phyloP scores from a whole-genome alignment of 2,888 invertebrate species.

The Metalampra italica region DNA sequence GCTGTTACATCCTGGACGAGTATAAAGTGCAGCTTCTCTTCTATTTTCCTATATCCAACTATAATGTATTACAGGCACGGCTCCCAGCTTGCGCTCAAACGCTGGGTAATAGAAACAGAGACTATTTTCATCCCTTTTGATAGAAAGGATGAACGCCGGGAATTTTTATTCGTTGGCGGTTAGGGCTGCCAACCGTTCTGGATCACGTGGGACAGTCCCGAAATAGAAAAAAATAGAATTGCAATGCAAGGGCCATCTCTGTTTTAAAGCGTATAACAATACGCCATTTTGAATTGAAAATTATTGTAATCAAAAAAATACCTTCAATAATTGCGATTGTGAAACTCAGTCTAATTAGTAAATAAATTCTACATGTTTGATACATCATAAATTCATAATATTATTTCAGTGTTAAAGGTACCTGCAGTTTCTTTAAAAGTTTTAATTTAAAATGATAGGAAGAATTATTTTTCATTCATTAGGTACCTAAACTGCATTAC shows the following conservation, averaged over 20 bases:
- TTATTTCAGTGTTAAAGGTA: too few species aligned
- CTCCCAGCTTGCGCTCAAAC: constrained; percentile 11
- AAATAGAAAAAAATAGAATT: too few species aligned
- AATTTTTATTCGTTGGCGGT: constrained; percentile 36
- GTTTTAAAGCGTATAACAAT: background rate
- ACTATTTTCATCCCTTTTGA: constrained; percentile 42
- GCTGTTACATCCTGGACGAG: background rate
- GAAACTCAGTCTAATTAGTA: too few species aligned
- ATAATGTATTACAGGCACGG: constrained; percentile 17
- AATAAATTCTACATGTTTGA: too few species aligned
- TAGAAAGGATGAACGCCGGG: constrained; percentile 36
- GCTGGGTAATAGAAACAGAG: constrained; percentile 36
- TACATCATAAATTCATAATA: too few species aligned
- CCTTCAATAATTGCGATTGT: too few species aligned
- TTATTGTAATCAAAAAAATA: too few species aligned
- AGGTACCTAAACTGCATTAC: too few species aligned
- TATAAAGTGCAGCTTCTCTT: background rate
- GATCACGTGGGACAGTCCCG: background rate
- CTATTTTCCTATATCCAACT: background rate
- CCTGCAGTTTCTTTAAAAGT: too few species aligned
- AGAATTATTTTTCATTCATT: too few species aligned
- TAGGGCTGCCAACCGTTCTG: background rate
- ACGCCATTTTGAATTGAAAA: background rate
- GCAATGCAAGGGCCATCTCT: background rate
- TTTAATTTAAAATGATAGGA: too few species aligned